Percentiles rank a stretch among this genome's conserved stretches.
Evolutionary conservation across 2,888 invertebrate genomes (phyloP).

Genomic region (Cosmia pyralina): DNA sequence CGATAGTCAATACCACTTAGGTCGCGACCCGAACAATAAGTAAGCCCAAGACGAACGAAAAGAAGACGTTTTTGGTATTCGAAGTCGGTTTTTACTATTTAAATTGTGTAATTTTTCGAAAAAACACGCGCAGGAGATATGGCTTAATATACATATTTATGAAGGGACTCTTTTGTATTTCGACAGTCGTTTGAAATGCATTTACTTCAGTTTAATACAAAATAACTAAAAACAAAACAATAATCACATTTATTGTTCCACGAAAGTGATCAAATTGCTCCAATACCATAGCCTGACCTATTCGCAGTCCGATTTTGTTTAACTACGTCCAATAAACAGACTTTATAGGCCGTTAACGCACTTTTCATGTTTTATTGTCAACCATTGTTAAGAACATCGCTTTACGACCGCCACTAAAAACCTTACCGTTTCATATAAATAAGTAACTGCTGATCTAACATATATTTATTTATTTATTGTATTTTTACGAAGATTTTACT

Average conservation of each 20-base stretch:
- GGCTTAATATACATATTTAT: not conserved
- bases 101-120: no score
- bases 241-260: constrained; percentile 41
- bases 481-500: constrained; percentile 58
- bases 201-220: not conserved
- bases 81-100: no score
- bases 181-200: not conserved
- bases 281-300: constrained; percentile 62
- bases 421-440: constrained; percentile 79
- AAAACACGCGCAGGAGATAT: no score
- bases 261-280: constrained; percentile 49
- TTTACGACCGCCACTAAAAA: constrained; percentile 83
- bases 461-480: constrained; percentile 71
- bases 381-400: constrained; percentile 84
- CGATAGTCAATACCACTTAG: no score
- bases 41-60: no score
- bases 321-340: constrained; percentile 83
- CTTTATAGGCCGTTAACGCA: constrained; percentile 88
- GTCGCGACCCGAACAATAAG: no score
- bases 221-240: constrained; percentile 28
- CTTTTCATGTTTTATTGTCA: constrained; percentile 88
- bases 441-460: constrained; percentile 72
- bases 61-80: no score
- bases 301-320: constrained; percentile 76
- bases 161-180: not conserved